Percentiles rank a stretch among this genome's conserved stretches.
phyloP scores from a whole-genome alignment of 2,113 vertebrate genomes.

The Raja brachyura region DNA sequence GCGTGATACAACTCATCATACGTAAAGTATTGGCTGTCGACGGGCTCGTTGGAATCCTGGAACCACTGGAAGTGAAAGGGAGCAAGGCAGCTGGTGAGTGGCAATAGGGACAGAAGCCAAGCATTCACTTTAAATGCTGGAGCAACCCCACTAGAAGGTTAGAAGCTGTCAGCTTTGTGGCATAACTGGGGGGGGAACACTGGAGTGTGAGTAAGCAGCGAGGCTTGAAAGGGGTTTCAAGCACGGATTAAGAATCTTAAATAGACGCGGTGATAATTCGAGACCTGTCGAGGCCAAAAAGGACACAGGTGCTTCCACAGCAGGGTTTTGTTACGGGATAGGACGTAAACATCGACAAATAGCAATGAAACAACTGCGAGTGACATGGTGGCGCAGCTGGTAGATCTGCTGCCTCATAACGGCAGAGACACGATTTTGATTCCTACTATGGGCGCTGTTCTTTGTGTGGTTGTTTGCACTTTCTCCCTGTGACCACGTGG shows the following conservation, averaged over 20 bases:
- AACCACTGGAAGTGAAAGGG: background rate
- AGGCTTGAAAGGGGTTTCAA: background rate
- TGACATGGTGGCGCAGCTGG: too few relatives aligned
- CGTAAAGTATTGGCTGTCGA: background rate
- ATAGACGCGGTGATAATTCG: background rate
- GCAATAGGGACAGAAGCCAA: background rate
- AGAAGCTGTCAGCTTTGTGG: background rate
- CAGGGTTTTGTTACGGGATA: too few relatives aligned
- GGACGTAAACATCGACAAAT: too few relatives aligned
- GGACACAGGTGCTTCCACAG: background rate
- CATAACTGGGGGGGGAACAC: background rate
- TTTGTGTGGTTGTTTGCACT: too few relatives aligned
- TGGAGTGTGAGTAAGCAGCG: background rate
- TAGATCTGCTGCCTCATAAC: too few relatives aligned
- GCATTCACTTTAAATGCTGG: background rate
- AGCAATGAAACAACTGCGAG: too few relatives aligned
- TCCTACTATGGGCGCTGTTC: too few relatives aligned
- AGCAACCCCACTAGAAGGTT: background rate
- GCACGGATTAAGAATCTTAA: background rate
- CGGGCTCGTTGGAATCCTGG: background rate
- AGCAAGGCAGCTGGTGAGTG: slow-evolving; percentile 24
- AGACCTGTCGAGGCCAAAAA: background rate
- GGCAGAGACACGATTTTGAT: too few relatives aligned
- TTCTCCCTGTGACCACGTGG: too few relatives aligned
- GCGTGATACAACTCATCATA: background rate